Base-by-base conservation (phyloP, 2,113 vertebrate genomes). In the Galemys pyrenaicus region DNA sequence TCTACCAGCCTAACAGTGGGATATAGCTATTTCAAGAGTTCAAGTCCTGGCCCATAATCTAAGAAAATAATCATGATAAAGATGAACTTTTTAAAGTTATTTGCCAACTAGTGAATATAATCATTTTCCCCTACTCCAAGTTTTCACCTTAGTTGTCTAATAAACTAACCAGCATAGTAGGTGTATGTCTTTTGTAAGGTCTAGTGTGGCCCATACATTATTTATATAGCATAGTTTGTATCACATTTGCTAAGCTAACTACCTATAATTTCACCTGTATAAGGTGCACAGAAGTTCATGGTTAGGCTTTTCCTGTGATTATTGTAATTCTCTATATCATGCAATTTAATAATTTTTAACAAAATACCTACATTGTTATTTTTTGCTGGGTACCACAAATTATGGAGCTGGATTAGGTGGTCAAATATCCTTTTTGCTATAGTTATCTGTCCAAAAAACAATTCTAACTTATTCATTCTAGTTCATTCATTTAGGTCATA, bases 201-300 rank as follows among this genome's bases (percentile, higher is more conserved):
- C 20, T 37, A 16, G 1, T 22, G 7, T 19, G 22, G 20, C 2
- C 20, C 4, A 26, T 0, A 9, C 13, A 4, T 74, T 12, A 15
- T 49, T 35, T 73, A n/a, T 39, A 20, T 16, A 77, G 16, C 10
- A 13, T 24, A 6, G 39, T 12, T 24, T 62, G 12, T 5, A 39
- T 62, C 51, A 60, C 58, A 9, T 35, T 74, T 56, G 37, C 20
- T 13, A 41, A 30, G n/a, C 68, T 11, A 6, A 9, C 5, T 2
- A 60, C 9, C 3, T 75, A 0, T 13, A 28, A 5, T 39, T 6
- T 51, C 79, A 44, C 44, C 44, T 44, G 9, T 44, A 44, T 44
- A 44, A 44, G 44, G 5, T 44, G 5, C 44, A 44, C 44, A 44
- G 44, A 44, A 44, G 5, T 44, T 44, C 44, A 6, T 44, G 5